Evolutionary conservation across 2,113 vertebrate species (phyloP).

Genomic region (Scopus umbretta): DNA sequence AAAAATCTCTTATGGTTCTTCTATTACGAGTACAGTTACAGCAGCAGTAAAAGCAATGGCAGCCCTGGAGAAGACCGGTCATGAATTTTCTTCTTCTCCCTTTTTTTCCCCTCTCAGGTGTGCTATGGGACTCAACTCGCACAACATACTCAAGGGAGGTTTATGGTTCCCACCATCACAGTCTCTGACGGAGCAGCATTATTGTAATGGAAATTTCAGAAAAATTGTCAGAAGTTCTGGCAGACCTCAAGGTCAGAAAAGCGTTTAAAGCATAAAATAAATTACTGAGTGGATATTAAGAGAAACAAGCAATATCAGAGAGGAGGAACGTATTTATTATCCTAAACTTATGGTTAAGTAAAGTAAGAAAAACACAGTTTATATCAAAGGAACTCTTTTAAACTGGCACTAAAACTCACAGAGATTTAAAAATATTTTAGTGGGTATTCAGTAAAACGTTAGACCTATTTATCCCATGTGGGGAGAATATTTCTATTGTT

Average conservation of each 20-base stretch:
- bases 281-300: no score
- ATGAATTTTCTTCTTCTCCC: neutral
- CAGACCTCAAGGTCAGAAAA: neutral
- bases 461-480: neutral
- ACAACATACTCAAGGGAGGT: neutral
- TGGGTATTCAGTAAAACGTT: neutral
- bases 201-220: neutral
- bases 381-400: neutral
- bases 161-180: neutral
- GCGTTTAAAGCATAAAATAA: neutral
- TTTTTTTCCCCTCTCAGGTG: accelerated
- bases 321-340: neutral
- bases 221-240: neutral
- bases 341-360: neutral
- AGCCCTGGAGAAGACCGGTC: neutral
- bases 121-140: neutral
- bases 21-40: neutral
- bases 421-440: neutral
- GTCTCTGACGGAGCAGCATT: neutral
- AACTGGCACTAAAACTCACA: neutral
- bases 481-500: neutral
- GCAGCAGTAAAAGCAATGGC: neutral
- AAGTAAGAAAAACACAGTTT: neutral
- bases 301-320: neutral
- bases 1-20: neutral